Base-by-base conservation (phyloP, 2,888 invertebrate species). In the Pedicia rivosa region DNA sequence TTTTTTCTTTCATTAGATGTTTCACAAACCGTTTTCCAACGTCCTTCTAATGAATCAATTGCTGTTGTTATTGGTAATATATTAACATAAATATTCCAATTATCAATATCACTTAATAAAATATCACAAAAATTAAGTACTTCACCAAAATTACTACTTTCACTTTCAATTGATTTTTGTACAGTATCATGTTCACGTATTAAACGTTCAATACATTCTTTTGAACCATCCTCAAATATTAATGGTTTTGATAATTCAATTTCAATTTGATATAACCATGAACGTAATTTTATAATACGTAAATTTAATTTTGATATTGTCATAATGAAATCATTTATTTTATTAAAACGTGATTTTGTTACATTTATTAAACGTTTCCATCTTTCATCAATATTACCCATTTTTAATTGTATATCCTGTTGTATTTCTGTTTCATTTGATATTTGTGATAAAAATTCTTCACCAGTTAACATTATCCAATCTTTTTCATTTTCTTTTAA, bases 81-180 rank as follows among this genome's bases (percentile, higher is more conserved):
- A 43, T 79, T 75, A 36, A 82, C 75, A 46, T 79, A 74, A 1
- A 73, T 71, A 49, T 76, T 78, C 57, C 74, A 71, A 0, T 74
- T 66, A 46, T 82, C 79, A 3, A 76, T 72, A 48, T 86, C 83
- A 48, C 70, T 78, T 31, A 84, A 61, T 2, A 86, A 60, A 31
- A 82, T 67, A 48, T 86, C 82, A 48, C 83, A 82, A 12, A 81
- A 67, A 51, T 82, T 84, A 3, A 87, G 58, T 0, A 83, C 73
- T 51, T 84, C 81, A 2, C 77, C 78, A 4, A 88, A 71, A 47
- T 79, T 77, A 33, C 72, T 71, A 51, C 82, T 82, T 50, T 84
- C 78, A 13, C 71, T 67, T 54, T 84, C 82, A 28, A 88, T 78
- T 5, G 69, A 71, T 40, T 74, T 75, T 50, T 81, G 79, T 19